Evolutionary conservation across 1,140 invertebrate genomes (phyloP), one percentile per base, ranked within the genome.

Genomic region (Lepidurus arcticus): DNA sequence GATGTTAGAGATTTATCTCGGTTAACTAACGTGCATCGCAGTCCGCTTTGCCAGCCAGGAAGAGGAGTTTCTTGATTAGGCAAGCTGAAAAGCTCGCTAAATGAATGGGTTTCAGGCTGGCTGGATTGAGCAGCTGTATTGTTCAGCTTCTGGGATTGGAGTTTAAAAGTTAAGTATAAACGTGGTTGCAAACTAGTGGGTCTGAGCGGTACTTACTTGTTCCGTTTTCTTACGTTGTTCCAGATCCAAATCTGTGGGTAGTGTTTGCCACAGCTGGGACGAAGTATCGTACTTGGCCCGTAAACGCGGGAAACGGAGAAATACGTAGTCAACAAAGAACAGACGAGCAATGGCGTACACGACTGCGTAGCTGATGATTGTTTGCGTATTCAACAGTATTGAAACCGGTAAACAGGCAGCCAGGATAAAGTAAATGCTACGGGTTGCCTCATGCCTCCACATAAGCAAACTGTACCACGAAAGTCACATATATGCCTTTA

Each of bases 311-410:
- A 84, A 87, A 65, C 82, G 81, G 75, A 83, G 83, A 79, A 84
- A 86, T 9, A 86, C 78, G 77, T 84, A 85, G 77, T 87, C 84
- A 65, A 87, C 80, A 21, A 87, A 80, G 77, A 87, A 87, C 53
- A 87, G 75, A 80, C 86, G 86, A 3, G 86, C 74, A 16, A 85
- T 85, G 44, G 81, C 21, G 53, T 80, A 81, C 80, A 83, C 74
- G 79, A 82, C 83, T 42, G 79, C 78, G 42, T 81, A 42, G 73
- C 82, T 83, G 65, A 84, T 83, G 10, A 85, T 76, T 44, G 82
- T 80, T 73, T 78, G 78, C 11, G 82, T 80, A 24, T 82, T 81
- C 13, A 85, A 80, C 21, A 86, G 65, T 16, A 82, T 80, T 16
- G 84, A 83, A 10, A 82, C 76, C 7, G 85, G 77, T 44, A 84